These are phyloP conservation scores for Melikaiella ostensackeni DNA, from an alignment of 2,888 invertebrate genomes.

Conservation along the genomic window DNA sequence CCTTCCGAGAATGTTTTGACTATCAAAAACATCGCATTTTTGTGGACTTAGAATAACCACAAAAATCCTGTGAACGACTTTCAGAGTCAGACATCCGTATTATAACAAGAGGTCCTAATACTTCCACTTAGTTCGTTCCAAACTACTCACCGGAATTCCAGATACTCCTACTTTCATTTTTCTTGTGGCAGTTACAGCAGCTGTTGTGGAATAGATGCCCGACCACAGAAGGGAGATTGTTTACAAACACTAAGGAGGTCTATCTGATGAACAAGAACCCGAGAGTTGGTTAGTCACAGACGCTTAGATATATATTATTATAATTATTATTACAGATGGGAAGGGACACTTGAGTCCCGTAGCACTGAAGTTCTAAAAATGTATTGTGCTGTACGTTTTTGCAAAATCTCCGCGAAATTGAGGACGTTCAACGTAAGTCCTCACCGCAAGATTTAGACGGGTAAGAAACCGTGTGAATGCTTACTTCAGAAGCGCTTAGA, in stretches of 20 bases:
- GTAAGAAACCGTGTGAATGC: no score
- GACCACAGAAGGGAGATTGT: not conserved
- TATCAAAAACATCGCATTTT: not conserved
- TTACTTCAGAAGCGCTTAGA: no score
- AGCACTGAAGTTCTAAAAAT: no score
- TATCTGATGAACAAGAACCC: not conserved
- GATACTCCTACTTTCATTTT: slow-evolving; percentile 32
- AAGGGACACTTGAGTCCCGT: no score
- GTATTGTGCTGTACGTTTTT: no score
- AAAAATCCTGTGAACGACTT: slow-evolving; percentile 20
- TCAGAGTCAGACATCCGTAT: slow-evolving; percentile 11
- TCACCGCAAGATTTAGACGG: no score
- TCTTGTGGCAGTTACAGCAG: slow-evolving; percentile 21
- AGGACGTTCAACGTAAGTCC: no score
- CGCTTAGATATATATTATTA: no score
- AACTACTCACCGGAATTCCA: slow-evolving; percentile 27
- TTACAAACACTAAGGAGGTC: not conserved
- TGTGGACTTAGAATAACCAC: not conserved
- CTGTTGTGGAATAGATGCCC: slow-evolving; percentile 6
- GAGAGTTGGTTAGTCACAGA: not conserved
- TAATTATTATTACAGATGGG: no score
- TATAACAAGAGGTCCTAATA: slow-evolving; percentile 36
- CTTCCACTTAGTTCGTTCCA: slow-evolving; percentile 33
- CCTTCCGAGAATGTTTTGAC: not conserved
- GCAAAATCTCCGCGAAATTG: no score